phyloP scores from a whole-genome alignment of 2,113 vertebrate species.

The Clarias macrocephalus region DNA sequence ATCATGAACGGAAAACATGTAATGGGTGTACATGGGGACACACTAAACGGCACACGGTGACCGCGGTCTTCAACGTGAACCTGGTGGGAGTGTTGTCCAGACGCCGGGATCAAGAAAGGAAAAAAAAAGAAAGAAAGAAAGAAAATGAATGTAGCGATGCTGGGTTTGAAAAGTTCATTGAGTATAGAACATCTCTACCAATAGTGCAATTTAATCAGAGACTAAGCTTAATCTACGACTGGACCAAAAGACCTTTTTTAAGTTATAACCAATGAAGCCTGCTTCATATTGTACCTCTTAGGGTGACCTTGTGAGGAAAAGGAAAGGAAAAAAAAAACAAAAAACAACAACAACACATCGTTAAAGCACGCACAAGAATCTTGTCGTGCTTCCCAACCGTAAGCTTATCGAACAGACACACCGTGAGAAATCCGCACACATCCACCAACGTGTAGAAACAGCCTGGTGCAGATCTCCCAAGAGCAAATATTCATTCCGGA shows the following conservation, averaged over 20 bases:
- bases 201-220: constrained; percentile 19
- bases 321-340: not conserved
- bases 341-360: no score
- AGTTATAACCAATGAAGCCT: constrained; percentile 21
- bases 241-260: not conserved
- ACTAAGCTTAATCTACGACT: not conserved
- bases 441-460: constrained; percentile 15
- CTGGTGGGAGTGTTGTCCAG: not conserved
- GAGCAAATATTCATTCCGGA: not conserved
- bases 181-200: not conserved
- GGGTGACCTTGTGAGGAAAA: not conserved
- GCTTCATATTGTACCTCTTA: constrained; percentile 24
- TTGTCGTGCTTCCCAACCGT: not conserved
- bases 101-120: not conserved
- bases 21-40: not conserved
- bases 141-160: not conserved
- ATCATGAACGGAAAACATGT: not conserved
- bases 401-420: constrained; percentile 15
- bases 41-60: not conserved
- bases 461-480: constrained; percentile 8
- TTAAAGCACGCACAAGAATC: not conserved
- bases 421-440: not conserved
- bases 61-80: not conserved
- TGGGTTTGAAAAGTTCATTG: not conserved
- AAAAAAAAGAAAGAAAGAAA: not conserved